Evolutionary conservation across 2,113 vertebrate species (phyloP).

Genomic region (Hyaena hyaena): DNA sequence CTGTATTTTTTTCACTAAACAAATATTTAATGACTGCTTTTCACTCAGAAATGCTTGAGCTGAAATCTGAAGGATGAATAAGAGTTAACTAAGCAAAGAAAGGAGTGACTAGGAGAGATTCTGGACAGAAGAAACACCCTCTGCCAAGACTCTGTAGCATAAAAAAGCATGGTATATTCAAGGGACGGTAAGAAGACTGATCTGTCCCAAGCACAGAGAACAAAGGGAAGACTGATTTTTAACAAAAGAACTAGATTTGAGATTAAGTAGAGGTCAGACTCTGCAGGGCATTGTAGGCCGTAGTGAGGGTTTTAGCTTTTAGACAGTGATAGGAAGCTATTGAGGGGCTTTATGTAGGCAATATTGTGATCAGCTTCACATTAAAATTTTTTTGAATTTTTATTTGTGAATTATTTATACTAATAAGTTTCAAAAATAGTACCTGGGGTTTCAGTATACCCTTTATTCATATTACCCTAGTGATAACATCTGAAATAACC

Average conservation of each 20-base stretch:
- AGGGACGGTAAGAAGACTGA: not conserved
- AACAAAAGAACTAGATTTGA: not conserved
- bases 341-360: not conserved
- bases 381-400: not conserved
- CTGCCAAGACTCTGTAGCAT: not conserved
- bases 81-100: not conserved
- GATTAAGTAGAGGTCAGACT: not conserved
- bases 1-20: not conserved
- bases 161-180: not conserved
- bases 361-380: not conserved
- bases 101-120: not conserved
- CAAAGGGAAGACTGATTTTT: not conserved
- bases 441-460: not conserved
- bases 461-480: not conserved
- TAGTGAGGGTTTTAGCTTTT: not conserved
- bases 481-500: not conserved
- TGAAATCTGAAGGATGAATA: conserved; percentile 12
- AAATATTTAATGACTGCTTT: conserved; percentile 6
- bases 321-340: not conserved
- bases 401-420: conserved; percentile 25
- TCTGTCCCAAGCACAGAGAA: not conserved
- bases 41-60: not conserved
- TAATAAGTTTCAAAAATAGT: not conserved
- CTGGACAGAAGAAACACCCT: not conserved
- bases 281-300: not conserved